Evolutionary conservation across 2,888 invertebrate species (phyloP).

Genomic region (Heteromyza rotundicornis): DNA sequence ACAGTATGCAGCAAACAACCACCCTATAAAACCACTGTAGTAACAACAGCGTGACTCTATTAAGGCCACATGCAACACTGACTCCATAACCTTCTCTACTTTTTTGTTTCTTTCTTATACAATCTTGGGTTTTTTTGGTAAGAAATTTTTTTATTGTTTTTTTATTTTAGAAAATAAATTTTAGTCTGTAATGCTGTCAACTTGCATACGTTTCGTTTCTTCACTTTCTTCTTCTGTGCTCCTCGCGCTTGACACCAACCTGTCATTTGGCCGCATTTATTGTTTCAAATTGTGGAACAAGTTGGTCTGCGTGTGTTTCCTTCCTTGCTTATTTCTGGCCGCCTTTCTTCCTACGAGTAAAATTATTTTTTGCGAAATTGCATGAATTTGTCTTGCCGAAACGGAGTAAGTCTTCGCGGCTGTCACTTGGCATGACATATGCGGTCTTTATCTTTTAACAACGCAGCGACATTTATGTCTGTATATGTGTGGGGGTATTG

Average conservation of each 20-base stretch:
- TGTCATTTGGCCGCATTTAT: slow-evolving; percentile 14
- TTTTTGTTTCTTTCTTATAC: too few relatives aligned
- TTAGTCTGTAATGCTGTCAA: slow-evolving; percentile 5
- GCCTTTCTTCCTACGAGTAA: too few relatives aligned
- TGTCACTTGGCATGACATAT: neutral
- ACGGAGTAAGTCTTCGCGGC: neutral
- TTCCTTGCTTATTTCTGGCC: neutral
- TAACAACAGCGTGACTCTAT: too few relatives aligned
- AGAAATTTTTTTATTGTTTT: too few relatives aligned
- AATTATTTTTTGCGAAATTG: slow-evolving; percentile 2
- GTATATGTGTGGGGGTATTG: too few relatives aligned
- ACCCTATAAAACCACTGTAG: neutral
- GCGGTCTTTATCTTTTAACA: too few relatives aligned
- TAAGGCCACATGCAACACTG: too few relatives aligned
- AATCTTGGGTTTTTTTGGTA: too few relatives aligned
- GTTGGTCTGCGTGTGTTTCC: neutral
- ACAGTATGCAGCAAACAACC: neutral
- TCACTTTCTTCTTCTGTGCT: neutral
- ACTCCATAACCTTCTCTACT: too few relatives aligned
- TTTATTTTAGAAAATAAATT: too few relatives aligned
- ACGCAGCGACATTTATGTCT: too few relatives aligned
- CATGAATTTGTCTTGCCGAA: slow-evolving; percentile 6
- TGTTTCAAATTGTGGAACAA: slow-evolving; percentile 15
- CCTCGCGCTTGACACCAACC: neutral
- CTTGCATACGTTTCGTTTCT: slow-evolving; percentile 1